phyloP scores from a whole-genome alignment of 1,140 invertebrate species.

The Bombus cullumanus region DNA sequence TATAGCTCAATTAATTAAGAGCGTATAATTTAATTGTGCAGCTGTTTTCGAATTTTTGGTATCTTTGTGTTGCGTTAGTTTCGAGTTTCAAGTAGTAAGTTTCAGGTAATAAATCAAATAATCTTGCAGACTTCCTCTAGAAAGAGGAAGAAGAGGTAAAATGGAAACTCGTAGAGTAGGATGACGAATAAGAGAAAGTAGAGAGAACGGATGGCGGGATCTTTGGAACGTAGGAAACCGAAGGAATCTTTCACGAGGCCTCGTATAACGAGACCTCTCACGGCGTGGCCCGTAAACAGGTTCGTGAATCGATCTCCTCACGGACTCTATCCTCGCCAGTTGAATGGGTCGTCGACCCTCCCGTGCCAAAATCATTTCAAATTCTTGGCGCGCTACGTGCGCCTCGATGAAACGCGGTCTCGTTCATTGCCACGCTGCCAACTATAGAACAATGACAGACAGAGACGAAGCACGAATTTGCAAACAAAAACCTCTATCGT shows the following conservation, averaged over 20 bases:
- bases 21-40: too few species aligned
- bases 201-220: not conserved
- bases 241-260: not conserved
- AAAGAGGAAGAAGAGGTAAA: not conserved
- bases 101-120: not conserved
- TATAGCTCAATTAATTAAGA: too few species aligned
- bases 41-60: too few species aligned
- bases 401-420: conserved; percentile 12
- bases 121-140: too few species aligned
- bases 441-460: not conserved
- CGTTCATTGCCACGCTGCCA: conserved; percentile 42
- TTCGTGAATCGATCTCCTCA: conserved; percentile 36
- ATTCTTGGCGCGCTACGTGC: conserved; percentile 50
- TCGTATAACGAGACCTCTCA: not conserved
- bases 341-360: conserved; percentile 36
- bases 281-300: conserved; percentile 40
- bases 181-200: conserved; percentile 35
- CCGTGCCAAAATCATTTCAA: conserved; percentile 53
- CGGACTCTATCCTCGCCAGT: not conserved
- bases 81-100: not conserved
- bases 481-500: conserved; percentile 28
- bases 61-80: too few species aligned
- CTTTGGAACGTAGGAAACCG: not conserved
- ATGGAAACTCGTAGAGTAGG: not conserved
- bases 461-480: conserved; percentile 17